Evolutionary conservation across 2,797 vertebrate genomes (phyloP), one percentile per base, ranked within the genome.

Genomic region (Peromyscus nudipes): DNA sequence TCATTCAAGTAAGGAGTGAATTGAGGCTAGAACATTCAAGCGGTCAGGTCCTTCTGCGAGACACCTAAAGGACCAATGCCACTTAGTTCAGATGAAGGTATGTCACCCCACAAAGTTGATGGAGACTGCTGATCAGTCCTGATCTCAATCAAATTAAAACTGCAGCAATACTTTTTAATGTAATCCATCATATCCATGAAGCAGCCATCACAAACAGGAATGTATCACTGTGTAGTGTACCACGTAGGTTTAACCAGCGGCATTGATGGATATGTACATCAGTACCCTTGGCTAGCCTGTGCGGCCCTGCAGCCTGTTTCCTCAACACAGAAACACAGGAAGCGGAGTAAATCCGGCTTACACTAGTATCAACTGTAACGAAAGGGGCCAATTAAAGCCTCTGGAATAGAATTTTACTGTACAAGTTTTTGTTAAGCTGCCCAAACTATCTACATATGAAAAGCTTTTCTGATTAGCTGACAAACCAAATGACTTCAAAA

Each of bases 61-160:
- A 89, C 13, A 37, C 49, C 27, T 69, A 73, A 82, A 79, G 34
- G 62, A 79, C 19, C 25, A 62, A 31, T 37, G 84, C 60, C 79
- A 69, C n/a, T 89, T 69, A 89, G 25, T 67, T 89, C 67, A 62
- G 23, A 85, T 1, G 55, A 10, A 73, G 67, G 80, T 84, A 82
- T n/a, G 60, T 80, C 65, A 89, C 5, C 31, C n/a, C 25, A 92
- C n/a, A 92, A 97, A 93, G 79, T 17, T 91, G 71, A 86, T 1
- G 6, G 4, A 13, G 0, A 75, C 13, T 13, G 37, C 4, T 76
- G 6, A 60, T 13, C n/a, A 75, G 60, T 37, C 31, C 89, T 86
- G 89, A 16, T 55, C 89, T 93, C 31, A 92, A 89, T 93, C 31
- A 92, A 89, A 94, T 65, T 80, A 83, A 94, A 92, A 91, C 10